phyloP scores from a whole-genome alignment of 2,113 vertebrate genomes.

The Brachyhypopomus gauderio region DNA sequence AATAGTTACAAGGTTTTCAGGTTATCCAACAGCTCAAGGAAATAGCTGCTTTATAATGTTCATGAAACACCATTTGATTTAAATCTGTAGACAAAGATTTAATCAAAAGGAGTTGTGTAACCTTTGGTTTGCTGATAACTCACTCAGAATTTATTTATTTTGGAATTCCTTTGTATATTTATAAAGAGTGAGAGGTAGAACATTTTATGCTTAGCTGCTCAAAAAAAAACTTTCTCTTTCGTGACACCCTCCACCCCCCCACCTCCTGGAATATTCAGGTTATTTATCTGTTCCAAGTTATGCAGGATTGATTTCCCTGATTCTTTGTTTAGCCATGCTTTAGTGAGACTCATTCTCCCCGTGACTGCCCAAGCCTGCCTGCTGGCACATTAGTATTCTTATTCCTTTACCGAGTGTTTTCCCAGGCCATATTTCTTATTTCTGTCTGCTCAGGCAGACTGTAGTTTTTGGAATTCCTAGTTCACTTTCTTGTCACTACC shows the following conservation, averaged over 20 bases:
- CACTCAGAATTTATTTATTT: neutral
- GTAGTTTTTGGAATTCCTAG: neutral
- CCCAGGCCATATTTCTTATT: neutral
- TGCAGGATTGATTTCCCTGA: neutral
- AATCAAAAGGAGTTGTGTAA: neutral
- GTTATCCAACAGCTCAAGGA: slow-evolving; percentile 3
- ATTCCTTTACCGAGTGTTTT: neutral
- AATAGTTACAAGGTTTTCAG: too few relatives aligned
- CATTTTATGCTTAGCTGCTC: neutral
- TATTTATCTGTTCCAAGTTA: neutral
- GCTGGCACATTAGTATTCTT: neutral
- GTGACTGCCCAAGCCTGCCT: neutral
- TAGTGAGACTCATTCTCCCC: neutral
- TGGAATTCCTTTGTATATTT: neutral
- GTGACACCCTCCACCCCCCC: too few relatives aligned
- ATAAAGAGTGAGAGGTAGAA: neutral
- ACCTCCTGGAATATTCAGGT: neutral
- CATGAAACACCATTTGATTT: slow-evolving; percentile 6
- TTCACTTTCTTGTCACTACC: neutral
- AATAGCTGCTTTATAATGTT: slow-evolving; percentile 17
- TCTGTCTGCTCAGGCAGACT: neutral
- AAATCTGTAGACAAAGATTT: neutral
- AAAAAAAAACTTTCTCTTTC: neutral
- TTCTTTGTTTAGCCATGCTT: neutral
- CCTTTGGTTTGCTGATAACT: neutral